A percentile compares a stretch with the other conserved stretches of the same genome.
phyloP scores from a whole-genome alignment of 2,888 invertebrate species.

The Leucophenga montana region DNA sequence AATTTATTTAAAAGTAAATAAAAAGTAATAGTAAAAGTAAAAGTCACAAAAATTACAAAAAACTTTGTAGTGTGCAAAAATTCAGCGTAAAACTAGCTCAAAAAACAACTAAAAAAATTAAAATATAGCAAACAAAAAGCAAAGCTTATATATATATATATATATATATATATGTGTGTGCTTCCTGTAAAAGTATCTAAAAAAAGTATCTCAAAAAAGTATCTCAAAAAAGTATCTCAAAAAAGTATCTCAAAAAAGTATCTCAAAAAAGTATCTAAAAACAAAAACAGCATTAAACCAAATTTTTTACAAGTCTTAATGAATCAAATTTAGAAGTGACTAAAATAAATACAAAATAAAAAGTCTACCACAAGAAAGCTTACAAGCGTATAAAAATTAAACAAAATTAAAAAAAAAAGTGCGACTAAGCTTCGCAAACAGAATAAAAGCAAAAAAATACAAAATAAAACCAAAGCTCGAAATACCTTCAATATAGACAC shows the following conservation, averaged over 20 bases:
- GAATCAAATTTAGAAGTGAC: constrained; percentile 28
- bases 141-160: constrained; percentile 32
- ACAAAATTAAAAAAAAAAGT: constrained; percentile 27
- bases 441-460: constrained; percentile 10
- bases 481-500: constrained; percentile 46
- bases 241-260: no score
- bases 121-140: constrained; percentile 8
- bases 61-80: constrained; percentile 19
- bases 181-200: constrained; percentile 20
- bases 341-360: constrained; percentile 26
- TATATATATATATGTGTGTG: no score
- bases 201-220: no score
- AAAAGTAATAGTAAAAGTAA: constrained; percentile 10
- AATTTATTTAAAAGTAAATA: constrained; percentile 23
- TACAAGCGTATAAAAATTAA: constrained; percentile 13
- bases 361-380: no score
- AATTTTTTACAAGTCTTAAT: constrained; percentile 31
- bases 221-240: no score
- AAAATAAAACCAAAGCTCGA: constrained; percentile 14
- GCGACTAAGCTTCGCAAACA: constrained; percentile 21
- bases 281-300: no score
- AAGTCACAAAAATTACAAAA: constrained; percentile 30
- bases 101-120: constrained; percentile 36
- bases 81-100: constrained; percentile 32
- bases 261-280: no score